Evolutionary conservation across 2,113 vertebrate species (phyloP), one percentile per base, ranked within the genome.

Genomic region (Brachypodius melanocephalos): DNA sequence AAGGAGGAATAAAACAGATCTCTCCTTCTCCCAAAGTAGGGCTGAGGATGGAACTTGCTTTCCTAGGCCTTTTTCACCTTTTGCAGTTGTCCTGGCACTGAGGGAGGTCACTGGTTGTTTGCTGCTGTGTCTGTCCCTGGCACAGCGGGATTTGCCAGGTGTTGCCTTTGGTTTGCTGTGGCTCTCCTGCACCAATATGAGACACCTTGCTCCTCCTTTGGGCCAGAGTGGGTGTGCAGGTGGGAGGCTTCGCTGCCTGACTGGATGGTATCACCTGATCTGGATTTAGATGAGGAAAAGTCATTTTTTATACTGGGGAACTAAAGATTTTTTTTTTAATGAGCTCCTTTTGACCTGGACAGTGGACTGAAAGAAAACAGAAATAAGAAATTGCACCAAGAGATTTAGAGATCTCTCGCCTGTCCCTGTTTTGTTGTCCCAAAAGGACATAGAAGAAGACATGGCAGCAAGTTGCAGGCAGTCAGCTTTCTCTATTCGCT

Each of bases 111-210:
- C 11, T 2, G 2, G 12, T 6, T 1, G 0, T n/a, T 59, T 63
- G 17, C 45, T 82, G 36, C 52, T 85, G 15, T 28, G 12, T 66
- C 32, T 13, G 15, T 81, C 10, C 19, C 42, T 3, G 2, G 19
- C 3, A 8, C 12, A 5, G 38, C 0, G 1, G 46, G 15, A 32
- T 49, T 82, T 91, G 24, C 52, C 32, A 43, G 17, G 24, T 0
- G 0, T 2, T 55, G 14, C 16, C 68, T 89, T 76, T 0, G 0
- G 49, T 32, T 52, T 0, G 0, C 34, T 67, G 58, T 48, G 32
- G 15, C 24, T 86, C 16, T 86, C 26, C 43, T 75, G 32, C 34
- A 68, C 8, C 1, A 4, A 0, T 32, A 6, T 4, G 7, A 49
- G 12, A 26, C 7, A 42, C 0, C 0, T 17, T 68, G 19, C 11